Base-by-base conservation (phyloP, 2,888 invertebrate species). In the Mimachlamys varia region DNA sequence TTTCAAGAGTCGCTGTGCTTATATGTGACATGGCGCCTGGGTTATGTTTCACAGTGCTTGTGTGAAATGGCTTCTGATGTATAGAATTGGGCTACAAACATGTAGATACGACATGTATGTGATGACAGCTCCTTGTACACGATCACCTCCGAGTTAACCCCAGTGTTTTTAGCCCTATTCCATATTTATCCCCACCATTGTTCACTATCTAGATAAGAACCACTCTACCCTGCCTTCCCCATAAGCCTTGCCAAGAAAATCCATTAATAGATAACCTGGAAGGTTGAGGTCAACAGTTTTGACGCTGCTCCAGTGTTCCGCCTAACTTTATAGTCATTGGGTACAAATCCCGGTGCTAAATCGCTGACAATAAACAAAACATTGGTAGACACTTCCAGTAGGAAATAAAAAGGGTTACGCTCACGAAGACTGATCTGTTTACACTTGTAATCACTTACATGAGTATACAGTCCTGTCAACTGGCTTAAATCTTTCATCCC, bases 221-320 rank as follows among this genome's bases (percentile, higher is more conserved):
- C 76, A 10, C 7, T 33, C 27, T 76, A 76, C 76, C 76, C 33
- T 27, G 33, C 76, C 76, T 76, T 76, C 76, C 33, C 76, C 44
- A 27, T 12, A 22, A 33, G 33, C 76, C 76, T 27, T 76, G 76
- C 76, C 76, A 76, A 76, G 76, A 76, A 33, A 76, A 76, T 10
- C 76, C 76, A 76, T 76, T 76, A 76, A 76, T 76, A 76, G 76
- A 76, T 76, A 76, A 76, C 76, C 27, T 33, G 33, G 76, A 33
- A 33, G 12, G 76, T 27, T 76, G 7, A 12, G 76, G 76, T 76
- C 76, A 76, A 76, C 76, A 76, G 27, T 76, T 76, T 44, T 33
- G 13, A 76, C 76, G 27, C 33, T 10, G 22, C 5, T 33, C 33
- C 2, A 76, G 76, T 27, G 76, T 76, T 27, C 22, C 10, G 2